Evolutionary conservation across 2,113 vertebrate genomes (phyloP).

Genomic region (Cacatua alba): DNA sequence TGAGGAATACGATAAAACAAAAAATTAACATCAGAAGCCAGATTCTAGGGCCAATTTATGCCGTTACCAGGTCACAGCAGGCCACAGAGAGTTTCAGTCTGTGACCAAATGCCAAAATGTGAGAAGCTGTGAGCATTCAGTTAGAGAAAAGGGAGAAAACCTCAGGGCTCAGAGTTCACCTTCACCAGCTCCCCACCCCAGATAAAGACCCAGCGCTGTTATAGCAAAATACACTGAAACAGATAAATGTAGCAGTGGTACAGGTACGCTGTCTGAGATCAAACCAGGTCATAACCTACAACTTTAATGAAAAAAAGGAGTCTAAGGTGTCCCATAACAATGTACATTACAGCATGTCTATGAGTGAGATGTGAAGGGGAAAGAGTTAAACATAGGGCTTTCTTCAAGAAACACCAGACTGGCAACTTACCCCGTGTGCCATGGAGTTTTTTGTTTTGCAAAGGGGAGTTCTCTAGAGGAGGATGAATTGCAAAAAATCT

Average conservation of each 20-base stretch:
- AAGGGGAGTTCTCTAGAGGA: background rate
- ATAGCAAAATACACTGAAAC: background rate
- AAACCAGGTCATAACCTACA: background rate
- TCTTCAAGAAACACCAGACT: background rate
- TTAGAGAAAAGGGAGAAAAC: background rate
- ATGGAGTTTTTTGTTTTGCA: background rate
- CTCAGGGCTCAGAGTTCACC: conserved; percentile 1
- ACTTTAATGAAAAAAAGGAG: background rate
- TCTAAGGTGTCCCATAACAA: background rate
- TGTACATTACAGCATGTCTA: rapidly evolving
- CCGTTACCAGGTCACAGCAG: background rate
- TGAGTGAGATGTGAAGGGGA: background rate
- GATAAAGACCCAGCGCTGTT: background rate
- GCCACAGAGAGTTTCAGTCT: background rate
- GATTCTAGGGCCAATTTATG: background rate
- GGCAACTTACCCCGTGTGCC: rapidly evolving
- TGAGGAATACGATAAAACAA: background rate
- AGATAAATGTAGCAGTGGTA: background rate
- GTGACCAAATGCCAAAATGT: background rate
- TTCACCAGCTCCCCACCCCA: background rate
- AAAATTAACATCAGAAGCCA: background rate
- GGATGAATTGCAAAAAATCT: background rate
- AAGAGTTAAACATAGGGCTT: rapidly evolving
- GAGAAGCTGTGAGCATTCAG: background rate
- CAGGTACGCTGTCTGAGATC: background rate